phyloP scores from a whole-genome alignment of 2,888 invertebrate species.

The Notodonta ziczac region DNA sequence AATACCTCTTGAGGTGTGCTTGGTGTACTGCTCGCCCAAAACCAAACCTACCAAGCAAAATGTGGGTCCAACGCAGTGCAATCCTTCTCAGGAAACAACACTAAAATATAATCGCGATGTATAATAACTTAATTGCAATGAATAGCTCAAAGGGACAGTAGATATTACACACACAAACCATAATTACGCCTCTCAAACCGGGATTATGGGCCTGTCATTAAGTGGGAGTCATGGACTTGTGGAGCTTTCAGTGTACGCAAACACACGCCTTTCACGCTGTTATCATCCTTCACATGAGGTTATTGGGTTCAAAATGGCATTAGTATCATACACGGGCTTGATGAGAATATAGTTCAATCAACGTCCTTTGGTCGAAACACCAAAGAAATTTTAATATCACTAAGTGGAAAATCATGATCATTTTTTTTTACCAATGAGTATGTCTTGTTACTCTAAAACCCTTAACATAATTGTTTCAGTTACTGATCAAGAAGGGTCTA shows the following conservation, averaged over 20 bases:
- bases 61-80: too few species aligned
- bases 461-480: too few species aligned
- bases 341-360: not conserved
- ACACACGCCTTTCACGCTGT: not conserved
- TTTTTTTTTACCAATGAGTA: too few species aligned
- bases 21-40: too few species aligned
- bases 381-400: not conserved
- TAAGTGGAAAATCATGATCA: too few species aligned
- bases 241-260: not conserved
- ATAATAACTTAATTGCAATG: constrained; percentile 1
- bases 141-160: not conserved
- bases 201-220: constrained; percentile 1
- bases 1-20: too few species aligned
- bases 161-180: not conserved
- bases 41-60: too few species aligned
- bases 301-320: not conserved
- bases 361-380: not conserved
- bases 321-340: not conserved
- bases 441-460: too few species aligned
- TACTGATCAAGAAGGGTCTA: too few species aligned
- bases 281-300: not conserved
- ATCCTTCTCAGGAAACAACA: too few species aligned
- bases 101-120: not conserved
- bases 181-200: not conserved
- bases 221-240: constrained; percentile 3